Base-by-base conservation (phyloP, 1,140 invertebrate species). In the Venturia canescens region DNA sequence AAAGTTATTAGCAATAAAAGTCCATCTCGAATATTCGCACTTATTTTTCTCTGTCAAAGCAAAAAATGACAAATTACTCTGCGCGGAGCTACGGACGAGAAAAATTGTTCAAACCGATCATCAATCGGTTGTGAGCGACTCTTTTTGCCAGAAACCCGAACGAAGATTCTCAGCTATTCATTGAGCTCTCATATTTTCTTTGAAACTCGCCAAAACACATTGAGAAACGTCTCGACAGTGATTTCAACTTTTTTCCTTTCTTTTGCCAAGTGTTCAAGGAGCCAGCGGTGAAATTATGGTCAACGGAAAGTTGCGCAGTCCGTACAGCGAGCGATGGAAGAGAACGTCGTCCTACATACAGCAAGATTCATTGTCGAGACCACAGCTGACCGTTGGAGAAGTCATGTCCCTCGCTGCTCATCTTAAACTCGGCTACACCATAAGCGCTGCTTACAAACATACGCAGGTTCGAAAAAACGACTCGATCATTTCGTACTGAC, bases 321-420 rank as follows among this genome's bases (percentile, higher is more conserved):
- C 97, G 87, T 93, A 94, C 79, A 93, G 94, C 34, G 90, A 93
- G 81, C 89, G 89, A 76, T 96, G 95, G 93, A 94, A 94, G 84
- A 97, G 96, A 90, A 94, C 97, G 69, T 96, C 96, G 5, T 96
- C 96, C 86, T 98, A 98, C 91, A 98, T 98, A 85, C 97, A 97
- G 93, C 98, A 98, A 90, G 96, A 98, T 82, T 96, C 98, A 87
- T 90, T 97, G 66, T 91, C 97, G 27, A 94, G 97, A 83, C 94
- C 96, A 0, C 93, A 95, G 78, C 92, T 98, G 1, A 96, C 96
- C 0, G 97, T 98, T 2, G 93, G 94, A 57, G 97, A 98, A 92
- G 94, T 96, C 3, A 97, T 98, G 95, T 94, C 94, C 84, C 92
- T 97, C 72, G 96, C 97, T 0, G 97, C 97, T 7, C 94, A 97